Base-by-base conservation (phyloP, 2,797 vertebrate genomes). In the Balearica regulorum region DNA sequence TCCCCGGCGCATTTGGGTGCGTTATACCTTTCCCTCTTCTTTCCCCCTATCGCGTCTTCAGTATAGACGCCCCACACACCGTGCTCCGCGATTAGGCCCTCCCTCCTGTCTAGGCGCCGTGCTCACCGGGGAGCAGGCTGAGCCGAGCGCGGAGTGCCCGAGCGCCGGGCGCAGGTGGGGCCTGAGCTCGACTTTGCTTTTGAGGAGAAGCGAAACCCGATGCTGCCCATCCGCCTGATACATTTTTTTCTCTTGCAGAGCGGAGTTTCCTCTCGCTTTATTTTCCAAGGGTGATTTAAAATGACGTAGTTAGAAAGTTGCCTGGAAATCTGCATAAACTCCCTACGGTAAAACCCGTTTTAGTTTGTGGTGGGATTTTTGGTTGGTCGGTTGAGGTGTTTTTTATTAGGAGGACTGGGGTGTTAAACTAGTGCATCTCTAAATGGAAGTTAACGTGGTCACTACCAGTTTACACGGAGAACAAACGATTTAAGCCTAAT, bases 1-100 rank as follows among this genome's bases (percentile, higher is more conserved):
- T 75, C 3, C 57, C 21, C 13, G 39, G 11, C 5, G n/a, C 9
- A 33, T 64, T 17, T 19, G 64, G 95, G 96, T 96, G 91, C 91
- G 95, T 97, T 87, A 3, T 31, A 21, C 39, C 19, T 87, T 80
- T 57, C 10, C 7, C 5, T 41, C 7, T 13, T 13, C 31, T 55
- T 10, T 21, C 6, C 19, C 8, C 14, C 1, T 17, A 1, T 3
- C 1, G 33, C 13, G 8, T n/a, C 7, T 4, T 41, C 13, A 13
- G 16, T 9, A 2, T 0, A 2, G 19, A 29, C 9, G 16, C 28
- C 24, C 10, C 13, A 3, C 13, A 8, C 22, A 3, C 17, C 2
- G 4, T 10, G 16, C 16, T 19, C 5, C 4, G 16, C 13, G 9
- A 4, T 15, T 24, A 31, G 11, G 46, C 14, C 13, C 13, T 33